Evolutionary conservation across 64 coral and sea anemone genomes (phyloP).

Genomic region (Pachyseris speciosa): DNA sequence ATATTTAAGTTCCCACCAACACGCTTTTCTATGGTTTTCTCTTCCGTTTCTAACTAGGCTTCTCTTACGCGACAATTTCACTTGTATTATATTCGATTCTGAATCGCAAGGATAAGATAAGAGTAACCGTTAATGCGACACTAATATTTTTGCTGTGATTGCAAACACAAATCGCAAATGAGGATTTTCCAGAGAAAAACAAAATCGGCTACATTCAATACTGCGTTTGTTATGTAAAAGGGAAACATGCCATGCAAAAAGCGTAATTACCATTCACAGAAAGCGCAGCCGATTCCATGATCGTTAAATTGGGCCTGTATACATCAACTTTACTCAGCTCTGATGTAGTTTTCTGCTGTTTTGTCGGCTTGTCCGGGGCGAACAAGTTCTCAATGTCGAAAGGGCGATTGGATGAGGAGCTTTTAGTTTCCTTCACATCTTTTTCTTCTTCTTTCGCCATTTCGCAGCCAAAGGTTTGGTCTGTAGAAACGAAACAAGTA

Average conservation of each 20-base stretch:
- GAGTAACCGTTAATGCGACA: conserved; percentile 7
- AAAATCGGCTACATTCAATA: background rate
- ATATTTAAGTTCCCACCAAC: conserved; percentile 50
- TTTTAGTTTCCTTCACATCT: background rate
- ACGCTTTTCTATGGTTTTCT: background rate
- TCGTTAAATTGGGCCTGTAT: background rate
- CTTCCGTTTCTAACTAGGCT: background rate
- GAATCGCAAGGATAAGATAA: background rate
- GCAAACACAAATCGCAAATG: background rate
- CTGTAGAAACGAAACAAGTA: conserved; percentile 17
- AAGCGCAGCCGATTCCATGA: conserved; percentile 23
- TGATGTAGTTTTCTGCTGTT: conserved; percentile 29
- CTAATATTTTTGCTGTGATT: conserved; percentile 36
- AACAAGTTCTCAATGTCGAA: conserved; percentile 93
- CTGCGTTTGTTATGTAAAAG: background rate
- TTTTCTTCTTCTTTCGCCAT: conserved; percentile 36
- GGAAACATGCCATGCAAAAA: background rate
- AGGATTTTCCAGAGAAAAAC: background rate
- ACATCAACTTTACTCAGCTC: background rate
- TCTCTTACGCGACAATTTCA: background rate
- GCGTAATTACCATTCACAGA: conserved; percentile 24
- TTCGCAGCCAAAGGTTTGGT: conserved; percentile 21
- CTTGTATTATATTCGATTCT: background rate
- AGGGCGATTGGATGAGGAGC: conserved; percentile 61
- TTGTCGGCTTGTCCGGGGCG: conserved; percentile 62